phyloP scores from a whole-genome alignment of 2,113 vertebrate genomes.

The Eurypyga helias region DNA sequence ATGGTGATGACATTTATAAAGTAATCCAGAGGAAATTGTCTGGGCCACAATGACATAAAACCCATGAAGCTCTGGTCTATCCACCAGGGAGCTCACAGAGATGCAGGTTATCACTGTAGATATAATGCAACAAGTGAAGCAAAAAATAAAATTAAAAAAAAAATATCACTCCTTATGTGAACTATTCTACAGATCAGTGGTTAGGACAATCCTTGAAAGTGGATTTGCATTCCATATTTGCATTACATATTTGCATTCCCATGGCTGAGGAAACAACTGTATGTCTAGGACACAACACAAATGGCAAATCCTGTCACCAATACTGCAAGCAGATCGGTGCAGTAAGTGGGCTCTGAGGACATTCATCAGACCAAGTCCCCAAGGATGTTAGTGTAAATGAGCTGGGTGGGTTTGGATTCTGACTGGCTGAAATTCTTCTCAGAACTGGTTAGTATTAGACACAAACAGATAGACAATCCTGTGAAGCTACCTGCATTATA shows the following conservation, averaged over 20 bases:
- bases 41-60: neutral
- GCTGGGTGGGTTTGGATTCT: neutral
- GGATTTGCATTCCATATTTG: neutral
- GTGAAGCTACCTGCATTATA: neutral
- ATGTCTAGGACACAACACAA: neutral
- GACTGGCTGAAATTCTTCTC: neutral
- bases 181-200: neutral
- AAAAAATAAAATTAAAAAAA: neutral
- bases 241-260: neutral
- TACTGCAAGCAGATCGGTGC: neutral
- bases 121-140: neutral
- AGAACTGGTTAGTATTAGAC: neutral
- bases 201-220: neutral
- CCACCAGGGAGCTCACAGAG: neutral
- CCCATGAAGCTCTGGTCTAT: neutral
- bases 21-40: neutral
- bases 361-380: neutral
- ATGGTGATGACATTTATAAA: neutral
- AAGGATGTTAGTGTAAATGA: neutral
- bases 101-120: neutral
- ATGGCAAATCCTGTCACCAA: neutral
- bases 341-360: neutral
- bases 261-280: neutral
- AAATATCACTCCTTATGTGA: neutral
- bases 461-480: neutral